A percentile compares a stretch with the other conserved stretches of the same genome.
These are phyloP conservation scores for Centroberyx gerrardi DNA, from an alignment of 2,797 vertebrate species.

Conservation along the genomic window DNA sequence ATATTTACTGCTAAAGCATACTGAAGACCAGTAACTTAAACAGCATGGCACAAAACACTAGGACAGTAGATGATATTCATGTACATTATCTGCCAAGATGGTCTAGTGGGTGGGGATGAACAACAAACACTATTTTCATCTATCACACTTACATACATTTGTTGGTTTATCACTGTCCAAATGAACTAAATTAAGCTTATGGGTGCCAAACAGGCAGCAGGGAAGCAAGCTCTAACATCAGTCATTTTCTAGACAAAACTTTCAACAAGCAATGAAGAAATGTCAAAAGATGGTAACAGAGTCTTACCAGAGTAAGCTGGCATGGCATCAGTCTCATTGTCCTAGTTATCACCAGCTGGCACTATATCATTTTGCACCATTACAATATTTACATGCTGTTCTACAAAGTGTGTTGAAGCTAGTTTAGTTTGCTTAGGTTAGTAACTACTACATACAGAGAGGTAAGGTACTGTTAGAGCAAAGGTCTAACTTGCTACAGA, in stretches of 20 bases:
- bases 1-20: neutral
- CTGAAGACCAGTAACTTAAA: neutral
- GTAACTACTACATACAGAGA: neutral
- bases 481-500: neutral
- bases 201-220: too few relatives aligned
- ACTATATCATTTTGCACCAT: neutral
- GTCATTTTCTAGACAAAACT: neutral
- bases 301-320: neutral
- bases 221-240: neutral
- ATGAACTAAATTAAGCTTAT: neutral
- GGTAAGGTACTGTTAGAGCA: neutral
- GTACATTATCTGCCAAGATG: neutral
- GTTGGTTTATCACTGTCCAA: neutral
- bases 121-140: too few relatives aligned
- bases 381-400: neutral
- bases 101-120: too few relatives aligned
- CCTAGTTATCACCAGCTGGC: constrained; percentile 30
- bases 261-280: constrained; percentile 13
- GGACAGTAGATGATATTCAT: neutral
- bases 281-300: neutral
- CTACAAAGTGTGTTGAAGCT: neutral
- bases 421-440: neutral
- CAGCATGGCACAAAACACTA: neutral
- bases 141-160: too few relatives aligned
- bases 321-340: constrained; percentile 3